Evolutionary conservation across 1,140 invertebrate genomes (phyloP).

Genomic region (Brachionus calyciflorus): DNA sequence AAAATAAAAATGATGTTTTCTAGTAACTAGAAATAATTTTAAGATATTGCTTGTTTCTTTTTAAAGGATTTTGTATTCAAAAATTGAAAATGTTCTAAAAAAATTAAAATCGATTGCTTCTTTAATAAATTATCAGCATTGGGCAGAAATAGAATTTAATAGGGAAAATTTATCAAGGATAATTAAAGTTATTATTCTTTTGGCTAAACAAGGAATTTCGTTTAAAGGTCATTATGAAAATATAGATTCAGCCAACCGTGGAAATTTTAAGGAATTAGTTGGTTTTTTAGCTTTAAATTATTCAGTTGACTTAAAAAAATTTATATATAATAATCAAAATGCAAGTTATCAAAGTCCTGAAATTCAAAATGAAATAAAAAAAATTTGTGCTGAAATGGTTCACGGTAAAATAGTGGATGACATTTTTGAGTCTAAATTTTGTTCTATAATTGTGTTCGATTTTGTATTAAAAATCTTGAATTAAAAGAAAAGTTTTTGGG

Average conservation of each 20-base stretch:
- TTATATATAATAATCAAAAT: background rate
- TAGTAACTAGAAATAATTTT: no score
- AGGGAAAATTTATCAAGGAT: no score
- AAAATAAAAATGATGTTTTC: no score
- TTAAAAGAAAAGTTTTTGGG: conserved; percentile 28
- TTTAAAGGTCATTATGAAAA: background rate
- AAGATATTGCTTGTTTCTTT: no score
- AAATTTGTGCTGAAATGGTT: background rate
- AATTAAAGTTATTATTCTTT: no score
- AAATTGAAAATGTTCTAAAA: no score
- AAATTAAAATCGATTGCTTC: no score
- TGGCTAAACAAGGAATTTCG: no score
- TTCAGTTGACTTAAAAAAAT: background rate
- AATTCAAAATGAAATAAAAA: conserved; percentile 20
- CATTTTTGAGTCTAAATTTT: background rate
- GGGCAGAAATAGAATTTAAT: no score
- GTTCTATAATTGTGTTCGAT: background rate
- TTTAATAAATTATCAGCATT: no score
- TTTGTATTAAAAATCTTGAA: background rate
- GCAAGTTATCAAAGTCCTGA: background rate
- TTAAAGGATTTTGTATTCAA: no score
- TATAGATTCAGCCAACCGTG: background rate
- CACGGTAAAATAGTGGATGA: background rate
- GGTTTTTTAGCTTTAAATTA: background rate
- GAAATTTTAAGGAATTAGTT: conserved; percentile 23